These are phyloP conservation scores for Jaculus jaculus DNA, from an alignment of 2,113 vertebrate genomes.

Conservation along the genomic window DNA sequence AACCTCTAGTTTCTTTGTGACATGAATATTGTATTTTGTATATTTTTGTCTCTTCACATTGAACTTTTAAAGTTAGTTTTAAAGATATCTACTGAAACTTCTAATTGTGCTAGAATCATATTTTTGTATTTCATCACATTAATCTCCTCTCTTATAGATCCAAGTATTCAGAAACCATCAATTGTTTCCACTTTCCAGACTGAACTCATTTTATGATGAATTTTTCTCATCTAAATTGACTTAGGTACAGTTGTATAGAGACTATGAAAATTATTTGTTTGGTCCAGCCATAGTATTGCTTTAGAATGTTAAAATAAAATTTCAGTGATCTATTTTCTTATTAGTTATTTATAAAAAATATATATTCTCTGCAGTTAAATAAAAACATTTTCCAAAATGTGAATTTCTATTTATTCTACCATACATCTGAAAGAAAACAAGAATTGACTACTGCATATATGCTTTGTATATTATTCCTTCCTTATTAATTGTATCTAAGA, in stretches of 20 bases:
- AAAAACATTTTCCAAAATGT: neutral
- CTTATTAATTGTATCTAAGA: neutral
- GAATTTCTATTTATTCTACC: neutral
- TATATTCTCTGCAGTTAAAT: neutral
- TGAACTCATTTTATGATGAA: neutral
- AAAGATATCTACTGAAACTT: neutral
- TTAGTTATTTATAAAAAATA: neutral
- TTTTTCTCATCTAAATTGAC: neutral
- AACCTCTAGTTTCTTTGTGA: neutral
- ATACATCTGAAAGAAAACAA: neutral
- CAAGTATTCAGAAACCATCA: neutral
- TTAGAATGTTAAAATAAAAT: neutral
- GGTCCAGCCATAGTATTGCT: neutral
- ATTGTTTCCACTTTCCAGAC: neutral
- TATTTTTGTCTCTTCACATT: neutral
- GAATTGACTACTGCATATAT: neutral
- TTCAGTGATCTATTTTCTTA: neutral
- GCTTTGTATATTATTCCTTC: neutral
- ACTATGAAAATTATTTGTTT: neutral
- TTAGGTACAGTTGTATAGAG: neutral
- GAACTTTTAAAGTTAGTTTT: neutral
- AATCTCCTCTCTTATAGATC: neutral
- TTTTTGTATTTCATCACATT: neutral
- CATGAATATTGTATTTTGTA: neutral
- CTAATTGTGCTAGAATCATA: neutral